Conservation (phyloP, 2,797 vertebrate species). For the Danio albolineatus region DNA sequence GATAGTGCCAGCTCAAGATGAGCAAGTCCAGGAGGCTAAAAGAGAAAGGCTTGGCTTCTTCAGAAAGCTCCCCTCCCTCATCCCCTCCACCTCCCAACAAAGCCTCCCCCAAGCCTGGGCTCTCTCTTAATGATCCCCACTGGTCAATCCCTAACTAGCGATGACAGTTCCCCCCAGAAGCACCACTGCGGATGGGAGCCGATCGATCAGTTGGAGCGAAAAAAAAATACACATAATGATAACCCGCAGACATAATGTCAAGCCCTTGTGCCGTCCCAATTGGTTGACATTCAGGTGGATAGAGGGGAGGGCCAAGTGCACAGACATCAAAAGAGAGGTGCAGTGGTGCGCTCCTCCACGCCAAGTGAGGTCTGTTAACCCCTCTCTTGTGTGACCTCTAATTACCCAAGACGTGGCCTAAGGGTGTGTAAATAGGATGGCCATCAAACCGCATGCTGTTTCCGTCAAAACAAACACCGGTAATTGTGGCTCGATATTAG, state of each 20-base stretch:
- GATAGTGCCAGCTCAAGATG: slow-evolving; percentile 70
- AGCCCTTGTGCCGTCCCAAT: slow-evolving; percentile 81
- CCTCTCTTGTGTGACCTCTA: slow-evolving; percentile 74
- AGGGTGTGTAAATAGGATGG: slow-evolving; percentile 66
- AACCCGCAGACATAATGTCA: slow-evolving; percentile 94
- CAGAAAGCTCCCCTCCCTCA: slow-evolving; percentile 65
- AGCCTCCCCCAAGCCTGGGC: slow-evolving; percentile 74
- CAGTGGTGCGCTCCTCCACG: slow-evolving; percentile 64
- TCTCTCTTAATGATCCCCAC: slow-evolving; percentile 92
- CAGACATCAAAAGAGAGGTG: slow-evolving; percentile 79
- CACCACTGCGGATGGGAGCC: slow-evolving; percentile 85
- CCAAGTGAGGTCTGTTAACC: slow-evolving; percentile 76
- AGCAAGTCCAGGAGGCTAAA: slow-evolving; percentile 86
- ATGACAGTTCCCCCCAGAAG: slow-evolving; percentile 89
- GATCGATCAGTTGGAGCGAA: slow-evolving; percentile 85
- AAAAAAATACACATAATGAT: slow-evolving; percentile 90
- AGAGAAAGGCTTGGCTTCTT: slow-evolving; percentile 81
- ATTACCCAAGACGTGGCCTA: slow-evolving; percentile 75
- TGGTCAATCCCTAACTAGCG: slow-evolving; percentile 92
- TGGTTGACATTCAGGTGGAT: slow-evolving; percentile 85
- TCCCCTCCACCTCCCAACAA: slow-evolving; percentile 70
- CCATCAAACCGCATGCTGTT: slow-evolving; percentile 67
- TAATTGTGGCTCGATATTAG: slow-evolving; percentile 74
- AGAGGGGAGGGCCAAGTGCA: slow-evolving; percentile 68
- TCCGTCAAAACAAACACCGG: slow-evolving; percentile 73